Base-by-base conservation (phyloP, 1,140 invertebrate genomes). In the Antheraea pernyi region DNA sequence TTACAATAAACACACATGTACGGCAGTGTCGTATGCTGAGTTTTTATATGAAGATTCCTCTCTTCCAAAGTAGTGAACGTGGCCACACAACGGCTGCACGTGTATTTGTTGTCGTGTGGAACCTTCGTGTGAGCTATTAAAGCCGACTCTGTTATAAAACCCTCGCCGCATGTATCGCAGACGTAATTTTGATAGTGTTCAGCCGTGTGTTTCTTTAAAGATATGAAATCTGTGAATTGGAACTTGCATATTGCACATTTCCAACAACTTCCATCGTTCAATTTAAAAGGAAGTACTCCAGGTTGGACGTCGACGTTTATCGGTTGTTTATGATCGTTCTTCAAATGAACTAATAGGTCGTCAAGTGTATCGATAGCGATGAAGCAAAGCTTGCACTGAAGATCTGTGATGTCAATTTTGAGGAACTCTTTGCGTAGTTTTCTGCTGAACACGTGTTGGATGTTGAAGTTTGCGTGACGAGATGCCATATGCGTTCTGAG, bases 91-190 rank as follows among this genome's bases (percentile, higher is more conserved):
- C 89, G 73, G n/a, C 86, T 87, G 69, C 91, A 93, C 18, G 77
- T 85, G 58, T 86, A 88, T 68, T 91, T 90, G 37, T 88, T 89
- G 7, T 85, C 88, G 42, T 92, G 88, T 0, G 88, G 87, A 58
- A 88, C 82, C 16, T 92, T 85, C 0, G 86, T 84, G 65, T 92
- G 91, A 0, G 87, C 81, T 19, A 83, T 79, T 0, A 92, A 53
- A n/a, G 85, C 86, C 0, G 82, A 83, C 65, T 88, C 85, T 0
- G 88, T 91, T 6, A 91, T 90, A 63, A 93, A 93, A 11, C 88
- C 85, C 59, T 91, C 86, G 0, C 92, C 91, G 62, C 93, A 93
- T 6, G 88, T 91, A 62, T 93, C 89, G 67, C 93, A 93, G 0
- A 91, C 88, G 67, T 86, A 92, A 13, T 93, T 92, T 13, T 93